Evolutionary conservation across 2,797 vertebrate genomes (phyloP).

Genomic region (Centropyge bicolor): DNA sequence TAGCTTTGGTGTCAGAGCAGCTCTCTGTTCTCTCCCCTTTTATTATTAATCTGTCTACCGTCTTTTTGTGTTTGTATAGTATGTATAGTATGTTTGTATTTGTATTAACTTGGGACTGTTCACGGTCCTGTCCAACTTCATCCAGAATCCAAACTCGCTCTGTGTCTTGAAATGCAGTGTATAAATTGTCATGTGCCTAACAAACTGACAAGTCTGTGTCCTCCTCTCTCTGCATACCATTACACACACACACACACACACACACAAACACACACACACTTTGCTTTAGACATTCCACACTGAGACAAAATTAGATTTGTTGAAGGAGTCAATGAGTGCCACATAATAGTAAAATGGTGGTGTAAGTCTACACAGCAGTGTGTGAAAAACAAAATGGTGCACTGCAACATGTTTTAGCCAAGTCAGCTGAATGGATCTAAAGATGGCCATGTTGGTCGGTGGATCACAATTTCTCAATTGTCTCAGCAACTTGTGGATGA

Average conservation of each 20-base stretch:
- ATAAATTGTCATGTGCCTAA: constrained; percentile 62
- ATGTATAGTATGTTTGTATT: too few relatives aligned
- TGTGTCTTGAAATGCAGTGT: constrained; percentile 35
- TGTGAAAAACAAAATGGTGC: constrained; percentile 20
- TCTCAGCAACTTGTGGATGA: background rate
- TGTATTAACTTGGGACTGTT: background rate
- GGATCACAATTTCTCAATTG: background rate
- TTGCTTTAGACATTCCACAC: constrained; percentile 64
- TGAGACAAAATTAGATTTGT: constrained; percentile 58
- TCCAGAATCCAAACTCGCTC: constrained; percentile 3
- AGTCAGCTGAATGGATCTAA: background rate
- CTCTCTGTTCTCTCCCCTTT: background rate
- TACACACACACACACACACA: constrained; percentile 24
- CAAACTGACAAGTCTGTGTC: constrained; percentile 59
- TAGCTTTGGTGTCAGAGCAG: background rate
- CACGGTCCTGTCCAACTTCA: background rate
- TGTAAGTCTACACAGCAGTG: background rate
- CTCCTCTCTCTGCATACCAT: constrained; percentile 18
- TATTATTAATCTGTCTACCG: background rate
- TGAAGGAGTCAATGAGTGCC: constrained; percentile 32
- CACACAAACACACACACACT: constrained; percentile 28
- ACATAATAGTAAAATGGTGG: constrained; percentile 32
- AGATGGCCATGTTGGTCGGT: background rate
- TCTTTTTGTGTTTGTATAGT: background rate
- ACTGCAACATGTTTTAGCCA: background rate